Base-by-base conservation (phyloP, 2,797 vertebrate genomes). In the Diplodus sargus region DNA sequence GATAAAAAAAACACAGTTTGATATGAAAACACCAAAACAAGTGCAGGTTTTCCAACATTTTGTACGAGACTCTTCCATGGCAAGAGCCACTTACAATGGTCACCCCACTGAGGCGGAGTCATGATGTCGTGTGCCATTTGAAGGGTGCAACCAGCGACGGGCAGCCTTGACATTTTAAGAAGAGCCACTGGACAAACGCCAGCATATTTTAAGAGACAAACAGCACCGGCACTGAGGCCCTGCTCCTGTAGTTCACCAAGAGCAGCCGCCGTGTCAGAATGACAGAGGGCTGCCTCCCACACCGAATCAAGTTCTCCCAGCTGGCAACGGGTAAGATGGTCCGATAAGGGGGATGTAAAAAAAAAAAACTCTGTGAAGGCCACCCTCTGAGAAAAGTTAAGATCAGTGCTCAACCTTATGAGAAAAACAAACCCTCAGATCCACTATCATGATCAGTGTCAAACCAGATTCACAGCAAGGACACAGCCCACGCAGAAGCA, bases 161-260 rank as follows among this genome's bases (percentile, higher is more conserved):
- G 67, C 57, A 82, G 70, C 85, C 76, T 84, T 89, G 82, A 85
- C 78, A 84, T 89, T 89, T 66, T 76, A 73, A 28, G 66, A 75
- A 70, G 63, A 66, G 34, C 59, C 53, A 53, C 54, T 52, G 78
- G 60, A 87, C 71, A 74, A 67, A 60, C 54, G 82, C 77, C 78
- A 79, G 71, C 76, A 82, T 77, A 86, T 71, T 84, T 74, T 39
- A 56, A 63, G 66, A 88, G 59, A 72, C 68, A 78, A 71, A 75
- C 64, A 65, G 72, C 70, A 49, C 28, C 60, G 22, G 51, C 64
- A 14, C 30, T 43, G 18, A 72, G 81, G 65, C 57, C 71, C 70
- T 68, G 76, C 69, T 74, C 78, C 65, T 15, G 56, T 70, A 69
- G 58, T 69, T 68, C 58, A 76, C 74, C 39, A 56, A 66, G 72